Percentiles rank a stretch among this genome's conserved stretches.
phyloP scores from a whole-genome alignment of 2,113 vertebrate species.

The Anoplopoma fimbria region DNA sequence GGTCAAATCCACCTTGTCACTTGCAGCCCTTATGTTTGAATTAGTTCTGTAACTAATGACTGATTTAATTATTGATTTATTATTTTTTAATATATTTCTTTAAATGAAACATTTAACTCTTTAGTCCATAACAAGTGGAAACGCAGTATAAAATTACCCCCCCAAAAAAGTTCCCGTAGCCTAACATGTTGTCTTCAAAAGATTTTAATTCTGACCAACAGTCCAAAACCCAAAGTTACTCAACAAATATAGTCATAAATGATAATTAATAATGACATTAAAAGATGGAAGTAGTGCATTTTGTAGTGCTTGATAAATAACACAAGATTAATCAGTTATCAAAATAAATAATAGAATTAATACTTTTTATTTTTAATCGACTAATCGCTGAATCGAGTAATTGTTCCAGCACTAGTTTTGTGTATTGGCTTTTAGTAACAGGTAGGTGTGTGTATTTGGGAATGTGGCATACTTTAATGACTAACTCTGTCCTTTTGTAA shows the following conservation, averaged over 20 bases:
- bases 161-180: background rate
- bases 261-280: background rate
- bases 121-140: background rate
- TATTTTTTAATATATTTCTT: background rate
- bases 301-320: background rate
- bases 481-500: background rate
- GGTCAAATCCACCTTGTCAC: no score
- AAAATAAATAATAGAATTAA: background rate
- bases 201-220: background rate
- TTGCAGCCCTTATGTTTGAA: background rate
- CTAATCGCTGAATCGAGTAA: background rate
- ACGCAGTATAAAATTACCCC: background rate
- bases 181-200: background rate
- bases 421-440: constrained; percentile 29
- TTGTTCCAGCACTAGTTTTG: background rate
- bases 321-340: background rate
- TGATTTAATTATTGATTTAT: background rate
- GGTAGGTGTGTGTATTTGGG: background rate
- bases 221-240: background rate
- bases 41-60: background rate
- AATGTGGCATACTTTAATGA: background rate
- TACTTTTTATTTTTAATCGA: background rate
- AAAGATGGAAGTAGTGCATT: background rate
- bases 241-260: background rate
- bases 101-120: background rate